Evolutionary conservation across 2,113 vertebrate genomes (phyloP).

Genomic region (Ciconia stormi): DNA sequence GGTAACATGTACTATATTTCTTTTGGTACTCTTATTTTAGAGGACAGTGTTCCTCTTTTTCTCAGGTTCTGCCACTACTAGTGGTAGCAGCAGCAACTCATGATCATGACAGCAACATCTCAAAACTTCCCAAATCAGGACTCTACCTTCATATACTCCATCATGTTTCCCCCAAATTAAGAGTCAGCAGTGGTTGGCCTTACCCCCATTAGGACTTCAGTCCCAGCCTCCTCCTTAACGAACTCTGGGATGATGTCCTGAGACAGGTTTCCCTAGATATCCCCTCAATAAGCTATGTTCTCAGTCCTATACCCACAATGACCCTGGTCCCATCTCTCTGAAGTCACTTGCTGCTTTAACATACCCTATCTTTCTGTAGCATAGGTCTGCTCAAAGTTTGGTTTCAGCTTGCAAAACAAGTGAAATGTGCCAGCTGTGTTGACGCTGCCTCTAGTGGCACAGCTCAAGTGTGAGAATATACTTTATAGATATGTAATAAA

Average conservation of each 20-base stretch:
- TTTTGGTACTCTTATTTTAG: not conserved
- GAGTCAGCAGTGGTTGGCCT: not conserved
- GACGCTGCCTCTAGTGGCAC: not conserved
- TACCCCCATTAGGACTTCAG: not conserved
- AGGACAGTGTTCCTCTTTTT: not conserved
- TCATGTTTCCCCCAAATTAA: rapidly evolving
- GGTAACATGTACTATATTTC: not conserved
- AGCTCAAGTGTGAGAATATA: not conserved
- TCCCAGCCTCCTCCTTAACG: not conserved
- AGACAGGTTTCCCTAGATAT: not conserved
- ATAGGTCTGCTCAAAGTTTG: not conserved
- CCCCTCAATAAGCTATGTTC: not conserved
- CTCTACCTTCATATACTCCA: not conserved
- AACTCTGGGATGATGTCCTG: not conserved
- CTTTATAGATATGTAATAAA: not conserved
- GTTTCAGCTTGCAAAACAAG: not conserved
- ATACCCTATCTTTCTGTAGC: not conserved
- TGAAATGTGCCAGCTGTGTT: not conserved
- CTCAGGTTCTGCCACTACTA: not conserved
- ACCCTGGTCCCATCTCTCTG: not conserved
- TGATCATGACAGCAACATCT: not conserved
- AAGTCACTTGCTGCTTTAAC: not conserved
- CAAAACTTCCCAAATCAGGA: not conserved
- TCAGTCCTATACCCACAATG: not conserved
- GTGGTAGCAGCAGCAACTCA: not conserved